These are phyloP conservation scores for Agrypnus murinus DNA, from an alignment of 2,888 invertebrate genomes.

Conservation along the genomic window DNA sequence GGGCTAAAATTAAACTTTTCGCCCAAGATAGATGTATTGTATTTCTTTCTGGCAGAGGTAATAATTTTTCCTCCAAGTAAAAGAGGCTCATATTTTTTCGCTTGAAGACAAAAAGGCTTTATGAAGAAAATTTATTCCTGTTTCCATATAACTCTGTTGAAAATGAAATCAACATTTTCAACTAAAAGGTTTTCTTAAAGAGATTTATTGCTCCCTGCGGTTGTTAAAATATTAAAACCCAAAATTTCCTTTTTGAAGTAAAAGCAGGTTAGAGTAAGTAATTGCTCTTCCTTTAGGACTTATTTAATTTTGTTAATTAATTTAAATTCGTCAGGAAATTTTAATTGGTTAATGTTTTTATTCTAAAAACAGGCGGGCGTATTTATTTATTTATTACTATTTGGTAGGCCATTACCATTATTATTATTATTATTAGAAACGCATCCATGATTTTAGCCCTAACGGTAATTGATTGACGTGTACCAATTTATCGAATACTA, in stretches of 20 bases:
- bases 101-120: slow-evolving; percentile 1
- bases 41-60: slow-evolving; percentile 6
- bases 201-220: background rate
- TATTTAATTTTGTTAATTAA: background rate
- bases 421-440: no score
- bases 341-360: no score
- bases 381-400: background rate
- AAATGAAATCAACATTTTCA: slow-evolving; percentile 3
- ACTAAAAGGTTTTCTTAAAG: background rate
- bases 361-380: background rate
- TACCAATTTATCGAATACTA: background rate
- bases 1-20: slow-evolving; percentile 19
- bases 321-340: background rate
- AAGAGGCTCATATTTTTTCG: background rate
- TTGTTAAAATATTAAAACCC: background rate
- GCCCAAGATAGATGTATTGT: slow-evolving; percentile 21
- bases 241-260: background rate
- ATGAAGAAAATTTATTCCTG: slow-evolving; percentile 1
- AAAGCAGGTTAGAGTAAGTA: background rate
- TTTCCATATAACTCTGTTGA: background rate
- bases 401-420: background rate
- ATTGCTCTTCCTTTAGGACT: background rate
- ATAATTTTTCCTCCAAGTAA: background rate
- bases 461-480: slow-evolving; percentile 16
- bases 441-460: background rate